Evolutionary conservation across 2,888 invertebrate genomes (phyloP).

Genomic region (Sisyra nigra): DNA sequence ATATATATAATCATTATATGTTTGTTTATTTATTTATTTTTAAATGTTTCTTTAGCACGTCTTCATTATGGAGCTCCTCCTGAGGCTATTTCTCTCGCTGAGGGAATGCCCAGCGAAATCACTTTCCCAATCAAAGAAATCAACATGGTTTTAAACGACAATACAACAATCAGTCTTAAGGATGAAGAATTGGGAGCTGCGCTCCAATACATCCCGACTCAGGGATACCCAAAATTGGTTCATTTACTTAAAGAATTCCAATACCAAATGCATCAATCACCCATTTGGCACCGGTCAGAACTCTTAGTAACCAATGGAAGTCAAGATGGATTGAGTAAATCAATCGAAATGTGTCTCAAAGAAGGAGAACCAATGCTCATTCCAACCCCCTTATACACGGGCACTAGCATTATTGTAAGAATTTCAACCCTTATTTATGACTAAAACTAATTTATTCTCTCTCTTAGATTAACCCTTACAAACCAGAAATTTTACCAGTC

Average conservation of each 20-base stretch:
- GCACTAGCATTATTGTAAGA: conserved; percentile 48
- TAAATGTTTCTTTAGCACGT: conserved; percentile 36
- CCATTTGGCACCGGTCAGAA: conserved; percentile 40
- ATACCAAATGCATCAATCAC: conserved; percentile 44
- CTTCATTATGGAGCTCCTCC: conserved; percentile 30
- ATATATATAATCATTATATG: no score
- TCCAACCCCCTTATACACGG: conserved; percentile 55
- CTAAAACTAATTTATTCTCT: conserved; percentile 3
- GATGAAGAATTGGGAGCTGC: conserved; percentile 44
- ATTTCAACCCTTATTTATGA: neutral
- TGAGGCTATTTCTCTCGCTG: conserved; percentile 43
- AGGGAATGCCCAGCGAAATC: conserved; percentile 57
- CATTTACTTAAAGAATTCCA: conserved; percentile 45
- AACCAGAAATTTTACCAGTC: conserved; percentile 46
- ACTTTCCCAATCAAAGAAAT: conserved; percentile 52
- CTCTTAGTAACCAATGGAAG: conserved; percentile 56
- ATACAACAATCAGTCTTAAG: conserved; percentile 33
- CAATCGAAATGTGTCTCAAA: conserved; percentile 52
- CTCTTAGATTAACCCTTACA: conserved; percentile 49
- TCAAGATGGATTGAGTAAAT: conserved; percentile 62
- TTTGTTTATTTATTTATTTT: no score
- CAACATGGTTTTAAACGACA: conserved; percentile 38
- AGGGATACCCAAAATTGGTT: conserved; percentile 44
- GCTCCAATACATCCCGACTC: conserved; percentile 60
- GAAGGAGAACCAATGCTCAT: conserved; percentile 53